phyloP scores from a whole-genome alignment of 1,140 invertebrate species.

The Hyposmocoma kahamanoa region DNA sequence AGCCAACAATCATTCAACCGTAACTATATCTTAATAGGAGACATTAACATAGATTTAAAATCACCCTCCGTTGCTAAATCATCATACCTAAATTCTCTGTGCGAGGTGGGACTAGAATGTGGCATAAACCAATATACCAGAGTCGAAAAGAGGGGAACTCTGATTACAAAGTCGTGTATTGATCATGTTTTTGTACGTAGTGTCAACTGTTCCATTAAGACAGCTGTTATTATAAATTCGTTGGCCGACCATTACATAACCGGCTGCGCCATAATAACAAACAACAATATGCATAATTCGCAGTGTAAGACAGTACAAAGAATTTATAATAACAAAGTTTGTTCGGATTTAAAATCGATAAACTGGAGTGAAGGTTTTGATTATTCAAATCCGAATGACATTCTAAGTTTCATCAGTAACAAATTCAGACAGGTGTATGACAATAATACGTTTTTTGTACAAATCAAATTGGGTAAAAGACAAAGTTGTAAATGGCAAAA shows the following conservation, averaged over 20 bases:
- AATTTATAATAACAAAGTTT: background rate
- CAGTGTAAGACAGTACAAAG: background rate
- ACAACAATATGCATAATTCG: background rate
- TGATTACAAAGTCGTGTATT: too few species aligned
- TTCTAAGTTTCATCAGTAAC: background rate
- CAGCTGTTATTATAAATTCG: background rate
- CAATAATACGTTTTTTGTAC: background rate
- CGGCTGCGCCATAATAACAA: background rate
- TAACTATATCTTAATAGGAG: constrained; percentile 5
- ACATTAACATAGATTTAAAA: too few species aligned
- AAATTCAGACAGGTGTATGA: background rate
- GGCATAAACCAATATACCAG: constrained; percentile 13
- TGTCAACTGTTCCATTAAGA: background rate
- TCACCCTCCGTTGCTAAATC: background rate
- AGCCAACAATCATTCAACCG: background rate
- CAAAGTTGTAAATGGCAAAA: background rate
- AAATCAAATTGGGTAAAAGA: background rate
- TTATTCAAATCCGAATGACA: background rate
- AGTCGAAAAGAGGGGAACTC: constrained; percentile 9
- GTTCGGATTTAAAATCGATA: too few species aligned
- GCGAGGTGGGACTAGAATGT: constrained; percentile 7
- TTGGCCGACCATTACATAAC: too few species aligned
- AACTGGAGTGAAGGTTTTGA: background rate
- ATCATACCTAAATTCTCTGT: too few species aligned
- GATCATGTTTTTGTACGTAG: too few species aligned